Evolutionary conservation across 2,888 invertebrate genomes (phyloP).

Genomic region (Hoplodrina ambigua): DNA sequence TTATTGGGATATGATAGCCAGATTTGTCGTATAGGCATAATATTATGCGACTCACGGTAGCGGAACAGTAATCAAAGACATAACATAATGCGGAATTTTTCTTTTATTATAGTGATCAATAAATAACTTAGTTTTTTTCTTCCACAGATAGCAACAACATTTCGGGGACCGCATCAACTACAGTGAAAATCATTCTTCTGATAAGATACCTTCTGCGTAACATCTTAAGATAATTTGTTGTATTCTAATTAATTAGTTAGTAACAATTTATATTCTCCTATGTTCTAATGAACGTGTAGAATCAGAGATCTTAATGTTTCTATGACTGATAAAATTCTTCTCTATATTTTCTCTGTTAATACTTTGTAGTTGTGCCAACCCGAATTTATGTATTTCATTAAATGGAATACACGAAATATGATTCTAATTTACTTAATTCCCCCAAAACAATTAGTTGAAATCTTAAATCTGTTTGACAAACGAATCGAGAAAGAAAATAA

Average conservation of each 20-base stretch:
- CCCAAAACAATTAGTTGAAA: slow-evolving; percentile 44
- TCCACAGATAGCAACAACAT: slow-evolving; percentile 63
- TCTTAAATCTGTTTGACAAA: slow-evolving; percentile 41
- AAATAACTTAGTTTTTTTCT: slow-evolving; percentile 54
- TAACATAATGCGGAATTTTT: too few relatives aligned
- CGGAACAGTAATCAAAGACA: too few relatives aligned
- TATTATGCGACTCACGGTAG: too few relatives aligned
- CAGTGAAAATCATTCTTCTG: slow-evolving; percentile 59
- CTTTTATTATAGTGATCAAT: neutral
- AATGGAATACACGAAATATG: slow-evolving; percentile 80
- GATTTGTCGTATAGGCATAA: too few relatives aligned
- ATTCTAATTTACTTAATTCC: slow-evolving; percentile 62
- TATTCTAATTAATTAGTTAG: slow-evolving; percentile 60
- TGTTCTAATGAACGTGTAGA: slow-evolving; percentile 65
- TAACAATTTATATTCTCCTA: slow-evolving; percentile 64
- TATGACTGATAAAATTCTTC: slow-evolving; percentile 81
- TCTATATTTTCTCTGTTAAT: slow-evolving; percentile 84
- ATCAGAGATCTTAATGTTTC: slow-evolving; percentile 69
- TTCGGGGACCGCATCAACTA: slow-evolving; percentile 46
- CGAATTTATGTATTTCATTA: slow-evolving; percentile 89
- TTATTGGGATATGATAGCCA: too few relatives aligned
- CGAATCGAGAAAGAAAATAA: slow-evolving; percentile 39
- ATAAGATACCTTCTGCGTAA: slow-evolving; percentile 65
- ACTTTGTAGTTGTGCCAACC: slow-evolving; percentile 89
- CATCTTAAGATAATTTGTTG: slow-evolving; percentile 69